These are phyloP conservation scores for Muntiacus reevesi DNA, from an alignment of 2,113 vertebrate species.

Conservation along the genomic window DNA sequence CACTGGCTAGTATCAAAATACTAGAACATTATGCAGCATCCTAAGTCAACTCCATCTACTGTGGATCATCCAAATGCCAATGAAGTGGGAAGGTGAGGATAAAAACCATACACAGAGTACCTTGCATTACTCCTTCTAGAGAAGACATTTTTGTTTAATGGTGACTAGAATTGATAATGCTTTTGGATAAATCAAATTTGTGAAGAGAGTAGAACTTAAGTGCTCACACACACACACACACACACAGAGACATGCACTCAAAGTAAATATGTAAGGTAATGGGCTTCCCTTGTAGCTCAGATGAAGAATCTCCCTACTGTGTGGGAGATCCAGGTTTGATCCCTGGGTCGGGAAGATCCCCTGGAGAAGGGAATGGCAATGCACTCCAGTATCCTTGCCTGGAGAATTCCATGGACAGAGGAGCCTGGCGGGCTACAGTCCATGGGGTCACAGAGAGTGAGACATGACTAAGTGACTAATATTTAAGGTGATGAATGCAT, in stretches of 20 bases:
- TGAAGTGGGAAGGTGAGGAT: not conserved
- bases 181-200: not conserved
- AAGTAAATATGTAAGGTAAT: not conserved
- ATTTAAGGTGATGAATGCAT: not conserved
- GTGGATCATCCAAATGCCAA: not conserved
- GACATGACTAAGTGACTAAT: not conserved
- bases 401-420: not conserved
- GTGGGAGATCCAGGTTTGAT: not conserved
- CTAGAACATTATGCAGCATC: not conserved
- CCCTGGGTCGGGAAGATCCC: not conserved
- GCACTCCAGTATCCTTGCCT: not conserved
- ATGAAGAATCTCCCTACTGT: not conserved
- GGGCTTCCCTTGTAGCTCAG: not conserved
- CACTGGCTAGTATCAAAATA: not conserved
- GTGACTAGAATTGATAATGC: not conserved
- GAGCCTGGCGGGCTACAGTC: not conserved
- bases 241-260: not conserved
- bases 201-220: not conserved
- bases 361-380: not conserved
- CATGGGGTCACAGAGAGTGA: not conserved
- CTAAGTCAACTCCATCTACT: not conserved
- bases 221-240: not conserved
- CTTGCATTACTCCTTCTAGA: not conserved
- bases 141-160: not conserved
- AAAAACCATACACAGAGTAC: not conserved